A percentile compares a stretch with the other conserved stretches of the same genome.
Conservation (phyloP, 2,113 vertebrate species). For the Eptesicus fuscus region DNA sequence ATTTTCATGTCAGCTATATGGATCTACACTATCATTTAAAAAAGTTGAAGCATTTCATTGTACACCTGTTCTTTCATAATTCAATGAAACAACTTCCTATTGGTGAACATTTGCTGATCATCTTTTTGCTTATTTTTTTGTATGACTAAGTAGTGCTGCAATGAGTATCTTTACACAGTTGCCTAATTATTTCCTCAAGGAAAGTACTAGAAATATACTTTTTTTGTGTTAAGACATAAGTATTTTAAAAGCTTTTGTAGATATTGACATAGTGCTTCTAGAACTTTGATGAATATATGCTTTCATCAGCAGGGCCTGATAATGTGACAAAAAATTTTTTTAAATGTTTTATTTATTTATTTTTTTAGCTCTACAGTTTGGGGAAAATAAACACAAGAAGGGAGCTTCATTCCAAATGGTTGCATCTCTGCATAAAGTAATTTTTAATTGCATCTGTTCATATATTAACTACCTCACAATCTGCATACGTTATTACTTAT, state of each 20-base stretch:
- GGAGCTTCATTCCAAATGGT: constrained; percentile 4
- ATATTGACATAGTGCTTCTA: constrained; percentile 4
- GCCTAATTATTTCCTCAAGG: not conserved
- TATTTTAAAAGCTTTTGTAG: constrained; percentile 36
- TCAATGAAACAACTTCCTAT: not conserved
- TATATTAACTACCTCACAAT: constrained; percentile 27
- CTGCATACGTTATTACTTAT: constrained; percentile 13
- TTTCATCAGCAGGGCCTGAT: constrained; percentile 9
- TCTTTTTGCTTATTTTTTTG: constrained; percentile 36
- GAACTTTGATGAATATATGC: not conserved
- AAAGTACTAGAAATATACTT: constrained; percentile 26
- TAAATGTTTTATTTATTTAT: not conserved
- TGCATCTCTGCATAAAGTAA: constrained; percentile 54
- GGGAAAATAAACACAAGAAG: constrained; percentile 30
- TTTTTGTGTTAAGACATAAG: constrained; percentile 22
- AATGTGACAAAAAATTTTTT: constrained; percentile 16
- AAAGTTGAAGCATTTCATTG: not conserved
- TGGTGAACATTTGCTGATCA: not conserved
- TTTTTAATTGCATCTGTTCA: constrained; percentile 26
- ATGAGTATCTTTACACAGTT: not conserved
- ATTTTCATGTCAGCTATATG: not conserved
- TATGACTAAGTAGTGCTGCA: not conserved
- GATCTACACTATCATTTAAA: not conserved
- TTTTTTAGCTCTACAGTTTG: not conserved
- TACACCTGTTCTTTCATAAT: not conserved